These are phyloP conservation scores for Synergus itoensis DNA, from an alignment of 2,888 invertebrate genomes.

Conservation along the genomic window DNA sequence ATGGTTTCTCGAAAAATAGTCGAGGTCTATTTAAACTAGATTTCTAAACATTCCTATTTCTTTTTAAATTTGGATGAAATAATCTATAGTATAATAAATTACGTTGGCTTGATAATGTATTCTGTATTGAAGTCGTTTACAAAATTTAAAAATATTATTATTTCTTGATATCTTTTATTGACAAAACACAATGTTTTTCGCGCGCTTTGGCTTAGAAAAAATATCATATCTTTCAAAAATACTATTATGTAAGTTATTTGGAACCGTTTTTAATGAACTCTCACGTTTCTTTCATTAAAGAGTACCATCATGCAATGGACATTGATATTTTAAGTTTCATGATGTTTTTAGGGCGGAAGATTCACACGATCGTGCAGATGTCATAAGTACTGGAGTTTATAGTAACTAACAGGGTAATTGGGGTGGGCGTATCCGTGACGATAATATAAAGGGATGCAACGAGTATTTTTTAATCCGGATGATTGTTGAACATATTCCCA, in stretches of 20 bases:
- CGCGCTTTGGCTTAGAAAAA: too few relatives aligned
- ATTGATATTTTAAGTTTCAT: constrained; percentile 1
- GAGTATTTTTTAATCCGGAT: constrained; percentile 46
- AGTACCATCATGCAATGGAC: constrained; percentile 31
- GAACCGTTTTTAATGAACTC: constrained; percentile 1
- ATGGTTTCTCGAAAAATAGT: background rate
- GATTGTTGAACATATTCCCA: constrained; percentile 37
- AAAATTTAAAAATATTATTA: too few relatives aligned
- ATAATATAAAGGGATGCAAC: constrained; percentile 35
- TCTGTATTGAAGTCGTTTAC: too few relatives aligned
- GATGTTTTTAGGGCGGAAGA: constrained; percentile 37
- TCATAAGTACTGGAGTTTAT: constrained; percentile 50
- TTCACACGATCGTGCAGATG: constrained; percentile 55
- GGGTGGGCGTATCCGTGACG: constrained; percentile 43
- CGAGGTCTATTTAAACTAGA: background rate
- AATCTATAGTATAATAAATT: too few relatives aligned
- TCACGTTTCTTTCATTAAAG: background rate
- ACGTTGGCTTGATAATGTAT: too few relatives aligned
- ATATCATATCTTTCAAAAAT: background rate
- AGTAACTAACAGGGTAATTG: constrained; percentile 52
- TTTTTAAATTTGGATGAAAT: too few relatives aligned
- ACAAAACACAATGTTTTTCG: too few relatives aligned
- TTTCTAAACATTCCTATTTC: background rate
- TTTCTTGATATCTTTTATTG: too few relatives aligned
- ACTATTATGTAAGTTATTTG: background rate